Evolutionary conservation across 2,888 invertebrate genomes (phyloP).

Genomic region (Lasius fuliginosus): DNA sequence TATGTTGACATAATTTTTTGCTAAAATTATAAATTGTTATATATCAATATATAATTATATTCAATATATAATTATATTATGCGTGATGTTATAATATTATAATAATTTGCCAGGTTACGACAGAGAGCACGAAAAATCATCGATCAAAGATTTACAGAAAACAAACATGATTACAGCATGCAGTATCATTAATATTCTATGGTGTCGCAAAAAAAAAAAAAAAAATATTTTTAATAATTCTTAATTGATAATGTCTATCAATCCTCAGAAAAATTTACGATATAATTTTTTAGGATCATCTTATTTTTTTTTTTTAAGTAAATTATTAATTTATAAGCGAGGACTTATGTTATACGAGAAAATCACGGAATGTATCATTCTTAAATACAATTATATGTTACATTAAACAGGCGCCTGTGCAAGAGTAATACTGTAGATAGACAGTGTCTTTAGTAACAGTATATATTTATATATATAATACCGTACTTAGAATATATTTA

Average conservation of each 20-base stretch:
- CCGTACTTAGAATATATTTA: background rate
- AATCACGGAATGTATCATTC: conserved; percentile 7
- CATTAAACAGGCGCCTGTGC: conserved; percentile 7
- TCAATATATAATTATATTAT: background rate
- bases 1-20: background rate
- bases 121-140: background rate
- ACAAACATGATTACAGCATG: background rate
- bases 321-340: background rate
- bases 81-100: background rate
- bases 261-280: background rate
- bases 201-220: background rate
- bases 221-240: background rate
- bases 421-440: conserved; percentile 24
- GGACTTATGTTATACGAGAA: conserved; percentile 14
- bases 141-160: background rate
- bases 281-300: background rate
- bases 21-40: background rate
- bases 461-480: background rate
- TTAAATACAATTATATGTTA: conserved; percentile 15
- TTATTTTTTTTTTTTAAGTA: background rate
- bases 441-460: background rate
- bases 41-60: background rate
- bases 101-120: background rate
- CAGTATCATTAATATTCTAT: conserved; percentile 26
- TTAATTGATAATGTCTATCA: background rate